Evolutionary conservation across 2,113 vertebrate genomes (phyloP).

Genomic region (Lipotes vexillifer): DNA sequence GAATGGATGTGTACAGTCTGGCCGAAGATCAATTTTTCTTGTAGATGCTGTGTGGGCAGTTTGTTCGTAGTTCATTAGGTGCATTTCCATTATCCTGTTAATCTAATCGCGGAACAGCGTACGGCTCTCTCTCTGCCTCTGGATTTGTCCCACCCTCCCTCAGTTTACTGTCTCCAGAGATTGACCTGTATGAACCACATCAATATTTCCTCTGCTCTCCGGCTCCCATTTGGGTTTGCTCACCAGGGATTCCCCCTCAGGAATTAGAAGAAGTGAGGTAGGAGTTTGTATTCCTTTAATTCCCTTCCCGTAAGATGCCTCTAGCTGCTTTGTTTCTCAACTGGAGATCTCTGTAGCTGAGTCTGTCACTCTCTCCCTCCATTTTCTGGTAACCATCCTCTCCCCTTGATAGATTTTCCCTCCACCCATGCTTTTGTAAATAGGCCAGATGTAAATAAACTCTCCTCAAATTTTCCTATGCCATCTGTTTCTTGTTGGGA

Average conservation of each 20-base stretch:
- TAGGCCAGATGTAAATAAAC: background rate
- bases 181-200: background rate
- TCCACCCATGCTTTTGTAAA: background rate
- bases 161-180: background rate
- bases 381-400: background rate
- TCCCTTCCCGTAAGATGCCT: background rate
- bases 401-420: background rate
- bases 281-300: background rate
- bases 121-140: background rate
- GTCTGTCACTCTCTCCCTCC: background rate
- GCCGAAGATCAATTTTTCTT: background rate
- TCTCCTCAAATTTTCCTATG: background rate
- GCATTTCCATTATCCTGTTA: background rate
- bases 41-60: background rate
- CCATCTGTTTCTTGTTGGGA: background rate
- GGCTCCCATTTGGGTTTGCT: background rate
- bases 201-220: background rate
- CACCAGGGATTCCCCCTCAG: background rate
- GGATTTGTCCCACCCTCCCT: background rate
- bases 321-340: background rate
- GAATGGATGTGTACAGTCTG: background rate
- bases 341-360: background rate
- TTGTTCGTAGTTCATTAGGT: background rate
- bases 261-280: background rate
- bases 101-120: background rate